phyloP scores from a whole-genome alignment of 1,140 invertebrate genomes.

The Cydia pomonella region DNA sequence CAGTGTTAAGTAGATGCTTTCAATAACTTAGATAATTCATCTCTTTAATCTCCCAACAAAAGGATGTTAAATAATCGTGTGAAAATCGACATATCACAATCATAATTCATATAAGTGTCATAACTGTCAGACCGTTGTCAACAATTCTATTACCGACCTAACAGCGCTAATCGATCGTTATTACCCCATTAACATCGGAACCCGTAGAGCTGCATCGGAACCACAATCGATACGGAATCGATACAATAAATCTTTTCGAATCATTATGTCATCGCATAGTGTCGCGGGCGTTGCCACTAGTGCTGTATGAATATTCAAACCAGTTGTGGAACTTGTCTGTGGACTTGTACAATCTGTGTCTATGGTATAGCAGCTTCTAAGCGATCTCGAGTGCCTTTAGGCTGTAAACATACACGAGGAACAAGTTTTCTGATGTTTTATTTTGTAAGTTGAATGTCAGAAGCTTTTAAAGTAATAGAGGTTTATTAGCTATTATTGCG shows the following conservation, averaged over 20 bases:
- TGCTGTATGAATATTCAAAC: conserved; percentile 71
- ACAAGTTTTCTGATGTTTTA: conserved; percentile 8
- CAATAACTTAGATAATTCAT: not conserved
- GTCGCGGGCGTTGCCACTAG: conserved; percentile 58
- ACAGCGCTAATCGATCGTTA: conserved; percentile 30
- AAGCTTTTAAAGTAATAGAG: conserved; percentile 2
- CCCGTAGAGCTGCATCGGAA: conserved; percentile 24
- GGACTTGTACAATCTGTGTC: conserved; percentile 1
- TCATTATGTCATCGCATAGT: conserved; percentile 72
- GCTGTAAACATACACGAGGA: conserved; percentile 7
- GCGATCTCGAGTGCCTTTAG: conserved; percentile 20
- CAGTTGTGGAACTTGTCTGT: conserved; percentile 49
- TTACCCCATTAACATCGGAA: conserved; percentile 28
- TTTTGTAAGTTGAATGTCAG: not conserved
- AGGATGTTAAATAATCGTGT: conserved; percentile 2
- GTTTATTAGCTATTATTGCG: not conserved
- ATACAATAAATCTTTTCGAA: conserved; percentile 57
- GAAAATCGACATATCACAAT: not conserved
- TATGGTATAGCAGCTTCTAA: not conserved
- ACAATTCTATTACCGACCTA: conserved; percentile 28
- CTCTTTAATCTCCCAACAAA: not conserved
- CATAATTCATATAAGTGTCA: not conserved
- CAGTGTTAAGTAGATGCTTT: not conserved
- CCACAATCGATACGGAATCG: conserved; percentile 41
- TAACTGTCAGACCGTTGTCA: conserved; percentile 15